phyloP scores from a whole-genome alignment of 2,113 vertebrate genomes.

The Bolborhynchus lineola region DNA sequence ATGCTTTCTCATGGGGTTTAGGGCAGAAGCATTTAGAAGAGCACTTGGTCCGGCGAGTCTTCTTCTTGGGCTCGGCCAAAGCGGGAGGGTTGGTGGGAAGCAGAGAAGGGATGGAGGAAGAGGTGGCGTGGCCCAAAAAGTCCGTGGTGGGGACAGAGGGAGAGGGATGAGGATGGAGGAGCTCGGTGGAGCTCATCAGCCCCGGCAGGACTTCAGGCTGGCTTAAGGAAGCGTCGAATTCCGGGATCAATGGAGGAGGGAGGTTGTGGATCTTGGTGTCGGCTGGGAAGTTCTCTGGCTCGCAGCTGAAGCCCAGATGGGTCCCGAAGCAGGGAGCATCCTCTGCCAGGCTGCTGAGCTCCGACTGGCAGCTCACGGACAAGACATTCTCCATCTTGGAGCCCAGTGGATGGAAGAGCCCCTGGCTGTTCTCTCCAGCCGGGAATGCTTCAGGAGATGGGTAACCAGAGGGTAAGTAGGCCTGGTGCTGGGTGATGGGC shows the following conservation, averaged over 20 bases:
- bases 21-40: conserved; percentile 86
- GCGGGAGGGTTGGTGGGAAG: conserved; percentile 73
- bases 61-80: conserved; percentile 75
- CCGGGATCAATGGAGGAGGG: not conserved
- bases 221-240: conserved; percentile 30
- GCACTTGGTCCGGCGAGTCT: conserved; percentile 81
- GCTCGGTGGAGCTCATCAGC: not conserved
- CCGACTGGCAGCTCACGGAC: conserved; percentile 69
- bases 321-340: conserved; percentile 44
- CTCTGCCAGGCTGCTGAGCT: conserved; percentile 50
- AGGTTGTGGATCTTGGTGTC: conserved; percentile 48
- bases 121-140: conserved; percentile 74
- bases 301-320: conserved; percentile 49
- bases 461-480: conserved; percentile 76
- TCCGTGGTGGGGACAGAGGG: conserved; percentile 74
- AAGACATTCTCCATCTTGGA: conserved; percentile 74
- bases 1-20: conserved; percentile 91
- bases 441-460: conserved; percentile 66
- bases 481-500: conserved; percentile 74
- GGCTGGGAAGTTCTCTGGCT: not conserved
- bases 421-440: not conserved
- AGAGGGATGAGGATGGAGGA: conserved; percentile 4
- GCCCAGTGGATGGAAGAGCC: conserved; percentile 64
- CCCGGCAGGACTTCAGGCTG: conserved; percentile 9
- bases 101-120: conserved; percentile 71